Base-by-base conservation (phyloP, 1,140 invertebrate species). In the Drosophila ficusphila region DNA sequence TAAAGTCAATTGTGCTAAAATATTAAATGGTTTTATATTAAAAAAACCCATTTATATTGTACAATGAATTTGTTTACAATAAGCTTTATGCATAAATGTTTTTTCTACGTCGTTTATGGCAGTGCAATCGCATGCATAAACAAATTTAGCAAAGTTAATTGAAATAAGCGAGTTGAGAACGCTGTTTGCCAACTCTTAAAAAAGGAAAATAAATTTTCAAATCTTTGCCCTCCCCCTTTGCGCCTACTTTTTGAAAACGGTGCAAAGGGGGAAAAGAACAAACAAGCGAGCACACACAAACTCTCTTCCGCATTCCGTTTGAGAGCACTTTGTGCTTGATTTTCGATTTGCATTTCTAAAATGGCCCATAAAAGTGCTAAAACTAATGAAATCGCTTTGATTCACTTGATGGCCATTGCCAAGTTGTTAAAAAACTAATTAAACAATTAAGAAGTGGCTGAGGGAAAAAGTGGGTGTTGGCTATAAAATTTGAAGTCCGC, bases 71-170 rank as follows among this genome's bases (percentile, higher is more conserved):
- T 3, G 1, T 8, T 38, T 38, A 4, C 14, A 38, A 23, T 23
- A 23, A 23, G n/a, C n/a, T n/a, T n/a, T n/a, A n/a, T n/a, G n/a
- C n/a, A n/a, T n/a, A n/a, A n/a, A n/a, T n/a, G 27, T 29, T 29
- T 31, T 31, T 31, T 38, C 8, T 18, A 0, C 4, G 2, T 7
- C 25, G 1, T 44, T 44, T 14, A 25, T 25, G 19, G 0, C 41
- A 42, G 41, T 42, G 41, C 19, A 42, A 27, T 27, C 19, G 48
- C 65, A 58, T 67, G 69, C 62, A 74, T 74, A 74, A 62, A 74
- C 64, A 70, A 74, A 70, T 70, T 62, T 56, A 51, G 65, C 31
- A 74, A 74, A 74, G 46, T 70, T 74, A 70, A 70, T 74, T 70
- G 56, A 70, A 74, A 74, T 70, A 70, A 62, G 29, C 31, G 33